These are phyloP conservation scores for Panonychus citri DNA, from an alignment of 1,140 invertebrate genomes.

Conservation along the genomic window DNA sequence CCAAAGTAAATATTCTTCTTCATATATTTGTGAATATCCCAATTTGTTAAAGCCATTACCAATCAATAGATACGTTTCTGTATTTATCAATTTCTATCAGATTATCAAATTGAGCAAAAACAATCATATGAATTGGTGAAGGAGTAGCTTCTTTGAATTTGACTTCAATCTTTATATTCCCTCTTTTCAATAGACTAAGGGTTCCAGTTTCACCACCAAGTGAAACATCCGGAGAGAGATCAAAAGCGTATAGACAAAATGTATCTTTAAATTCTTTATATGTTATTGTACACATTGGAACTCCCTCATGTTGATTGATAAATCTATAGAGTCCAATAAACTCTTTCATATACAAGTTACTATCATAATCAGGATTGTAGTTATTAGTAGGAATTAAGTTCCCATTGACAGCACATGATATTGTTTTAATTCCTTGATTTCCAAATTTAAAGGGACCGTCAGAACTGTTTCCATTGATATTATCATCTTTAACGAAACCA, in stretches of 20 bases:
- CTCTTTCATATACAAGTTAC: background rate
- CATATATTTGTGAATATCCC: background rate
- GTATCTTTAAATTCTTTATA: background rate
- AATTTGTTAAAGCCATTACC: background rate
- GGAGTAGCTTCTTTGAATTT: background rate
- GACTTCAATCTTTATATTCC: background rate
- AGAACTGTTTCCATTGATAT: background rate
- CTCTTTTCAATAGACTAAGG: background rate
- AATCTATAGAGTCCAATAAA: background rate
- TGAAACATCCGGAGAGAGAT: background rate
- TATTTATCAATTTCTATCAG: background rate
- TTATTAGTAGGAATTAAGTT: background rate
- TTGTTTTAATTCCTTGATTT: background rate
- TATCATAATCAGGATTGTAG: background rate
- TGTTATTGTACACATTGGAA: background rate
- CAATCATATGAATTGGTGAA: background rate
- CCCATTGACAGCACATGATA: background rate
- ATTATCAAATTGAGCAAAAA: background rate
- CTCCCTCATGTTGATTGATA: background rate
- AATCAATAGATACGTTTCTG: background rate
- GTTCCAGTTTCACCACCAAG: background rate
- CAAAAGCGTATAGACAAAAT: background rate
- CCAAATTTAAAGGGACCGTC: background rate
- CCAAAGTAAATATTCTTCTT: too few relatives aligned
- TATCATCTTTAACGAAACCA: background rate